Conservation (phyloP, 2,113 vertebrate genomes). For the Melanocharis versteri region DNA sequence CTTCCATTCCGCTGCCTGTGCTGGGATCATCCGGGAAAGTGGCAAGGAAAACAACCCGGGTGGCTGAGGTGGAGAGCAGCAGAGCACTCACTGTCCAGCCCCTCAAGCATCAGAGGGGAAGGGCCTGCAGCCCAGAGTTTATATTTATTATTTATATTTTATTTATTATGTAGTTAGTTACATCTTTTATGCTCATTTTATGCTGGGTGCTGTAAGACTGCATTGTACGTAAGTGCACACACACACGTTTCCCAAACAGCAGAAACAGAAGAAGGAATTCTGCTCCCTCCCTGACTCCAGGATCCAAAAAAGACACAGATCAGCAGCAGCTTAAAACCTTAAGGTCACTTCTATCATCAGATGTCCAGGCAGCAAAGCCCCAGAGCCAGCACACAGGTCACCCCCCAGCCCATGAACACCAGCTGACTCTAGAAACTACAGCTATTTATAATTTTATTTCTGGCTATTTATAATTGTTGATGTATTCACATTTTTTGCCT, state of each 20-base stretch:
- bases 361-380: neutral
- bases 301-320: neutral
- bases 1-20: neutral
- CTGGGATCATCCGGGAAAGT: neutral
- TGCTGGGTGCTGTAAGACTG: neutral
- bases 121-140: neutral
- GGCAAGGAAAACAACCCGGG: fast-evolving
- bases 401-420: neutral
- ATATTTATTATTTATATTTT: fast-evolving
- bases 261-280: neutral
- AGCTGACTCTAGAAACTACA: neutral
- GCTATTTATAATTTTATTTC: neutral
- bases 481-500: neutral
- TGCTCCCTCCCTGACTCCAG: neutral
- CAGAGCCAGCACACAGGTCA: neutral
- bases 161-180: too few species aligned
- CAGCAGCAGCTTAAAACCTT: neutral
- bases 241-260: neutral
- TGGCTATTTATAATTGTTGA: neutral
- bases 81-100: neutral
- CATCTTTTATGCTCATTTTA: neutral
- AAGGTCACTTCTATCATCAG: neutral
- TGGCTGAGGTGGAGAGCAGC: neutral
- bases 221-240: fast-evolving
- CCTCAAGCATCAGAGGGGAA: neutral